These are phyloP conservation scores for Rhinogobio ventralis DNA, from an alignment of 2,797 vertebrate genomes.

Conservation along the genomic window DNA sequence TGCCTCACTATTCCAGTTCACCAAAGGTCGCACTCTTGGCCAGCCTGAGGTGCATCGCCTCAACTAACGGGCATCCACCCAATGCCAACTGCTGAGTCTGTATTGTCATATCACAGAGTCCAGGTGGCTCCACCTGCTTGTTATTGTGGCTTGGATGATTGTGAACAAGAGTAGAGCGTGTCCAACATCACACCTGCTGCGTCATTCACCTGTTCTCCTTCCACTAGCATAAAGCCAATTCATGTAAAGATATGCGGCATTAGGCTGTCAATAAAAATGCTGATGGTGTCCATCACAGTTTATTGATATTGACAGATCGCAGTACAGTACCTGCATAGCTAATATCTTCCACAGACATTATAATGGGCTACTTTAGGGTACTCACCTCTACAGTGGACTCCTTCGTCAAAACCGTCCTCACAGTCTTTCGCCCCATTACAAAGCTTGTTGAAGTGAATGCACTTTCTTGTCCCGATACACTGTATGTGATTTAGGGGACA, in stretches of 20 bases:
- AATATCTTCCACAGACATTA: background rate
- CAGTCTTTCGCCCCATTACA: slow-evolving; percentile 93
- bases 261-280: background rate
- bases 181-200: slow-evolving; percentile 71
- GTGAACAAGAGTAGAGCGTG: slow-evolving; percentile 68
- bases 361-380: background rate
- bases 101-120: slow-evolving; percentile 65
- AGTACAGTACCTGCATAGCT: slow-evolving; percentile 8
- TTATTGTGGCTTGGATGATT: slow-evolving; percentile 61
- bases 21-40: slow-evolving; percentile 66
- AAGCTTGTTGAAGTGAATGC: slow-evolving; percentile 93
- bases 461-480: slow-evolving; percentile 87
- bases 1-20: slow-evolving; percentile 67
- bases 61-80: slow-evolving; percentile 65
- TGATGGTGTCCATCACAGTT: background rate
- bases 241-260: slow-evolving; percentile 32
- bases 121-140: slow-evolving; percentile 74
- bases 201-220: slow-evolving; percentile 59
- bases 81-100: slow-evolving; percentile 60
- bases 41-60: slow-evolving; percentile 34
- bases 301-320: slow-evolving; percentile 15
- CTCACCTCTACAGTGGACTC: slow-evolving; percentile 93
- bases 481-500: slow-evolving; percentile 89
- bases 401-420: slow-evolving; percentile 91
- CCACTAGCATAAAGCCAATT: slow-evolving; percentile 57